Evolutionary conservation across 2,888 invertebrate genomes (phyloP), one percentile per base, ranked within the genome.

Genomic region (Pantelozetes paolii): DNA sequence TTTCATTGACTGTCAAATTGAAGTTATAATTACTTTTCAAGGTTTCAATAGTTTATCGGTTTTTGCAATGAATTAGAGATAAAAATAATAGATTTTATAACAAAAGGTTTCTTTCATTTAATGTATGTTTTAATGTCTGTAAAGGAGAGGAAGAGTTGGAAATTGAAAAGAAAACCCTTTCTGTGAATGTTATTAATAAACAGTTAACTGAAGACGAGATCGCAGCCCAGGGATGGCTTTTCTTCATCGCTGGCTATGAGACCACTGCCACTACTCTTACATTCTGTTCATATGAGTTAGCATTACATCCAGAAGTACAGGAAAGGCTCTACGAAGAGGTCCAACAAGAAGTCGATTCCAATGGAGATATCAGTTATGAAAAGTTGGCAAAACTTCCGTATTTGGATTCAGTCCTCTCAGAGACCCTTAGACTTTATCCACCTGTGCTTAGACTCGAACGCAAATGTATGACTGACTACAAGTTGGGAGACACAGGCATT

Each of bases 311-410:
- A 1, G 64, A 54, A 36, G 18, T 71, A 11, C 72, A 72, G 42
- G 72, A 72, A 9, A 1, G 59, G 11, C 72, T 72, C 20, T 32
- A 30, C 15, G 20, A 59, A 72, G 72, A 72, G 11, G 30, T 57
- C 2, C 13, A 57, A 28, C 13, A 26, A 2, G 28, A 15, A 30
- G 85, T 84, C 76, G 83, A 84, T 71, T 5, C 30, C 3, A 1
- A 59, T 1, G 59, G 59, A 32, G 32, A 32, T 1, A 59, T 72
- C 36, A 36, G 23, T 45, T 74, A 74, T 32, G 74, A 74, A n/a
- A 28, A n/a, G 11, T 23, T 74, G 8, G 32, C 26, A 13, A 32
- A 20, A 28, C 48, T 74, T 5, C 32, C 48, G 23, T 74, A 71
- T 48, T 67, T 74, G 11, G 74, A 74, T 71, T 59, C 74, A 26